Conservation (phyloP, 2,888 invertebrate genomes). For the Scaptodrosophila latifasciaeformis region DNA sequence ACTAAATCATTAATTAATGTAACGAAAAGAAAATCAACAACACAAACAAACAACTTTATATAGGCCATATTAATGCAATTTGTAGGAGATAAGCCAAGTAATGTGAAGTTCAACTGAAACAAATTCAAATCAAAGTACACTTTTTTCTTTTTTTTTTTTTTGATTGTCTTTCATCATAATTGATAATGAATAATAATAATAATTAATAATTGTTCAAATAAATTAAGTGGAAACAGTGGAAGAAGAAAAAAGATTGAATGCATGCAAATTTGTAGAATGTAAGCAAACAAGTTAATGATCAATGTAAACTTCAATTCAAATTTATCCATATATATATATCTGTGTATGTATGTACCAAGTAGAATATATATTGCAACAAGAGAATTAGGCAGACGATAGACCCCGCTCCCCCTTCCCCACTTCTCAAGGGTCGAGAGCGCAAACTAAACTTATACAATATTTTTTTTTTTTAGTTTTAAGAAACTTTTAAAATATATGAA, state of each 20-base stretch:
- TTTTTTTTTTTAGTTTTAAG: too few species aligned
- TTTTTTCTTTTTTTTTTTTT: too few species aligned
- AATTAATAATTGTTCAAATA: neutral
- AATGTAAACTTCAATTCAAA: too few species aligned
- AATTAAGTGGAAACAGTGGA: neutral
- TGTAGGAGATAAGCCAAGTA: conserved; percentile 45
- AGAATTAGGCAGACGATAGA: too few species aligned
- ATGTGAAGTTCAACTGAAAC: conserved; percentile 9
- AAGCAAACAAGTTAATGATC: neutral
- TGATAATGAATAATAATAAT: conserved; percentile 6
- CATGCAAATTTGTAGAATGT: neutral
- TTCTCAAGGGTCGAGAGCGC: too few species aligned
- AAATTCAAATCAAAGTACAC: neutral
- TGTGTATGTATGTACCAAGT: neutral
- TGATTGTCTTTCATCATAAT: conserved; percentile 6
- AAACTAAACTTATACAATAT: conserved; percentile 31
- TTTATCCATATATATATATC: too few species aligned
- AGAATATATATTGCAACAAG: too few species aligned
- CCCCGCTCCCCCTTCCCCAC: too few species aligned
- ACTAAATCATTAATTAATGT: conserved; percentile 30
- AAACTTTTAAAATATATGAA: neutral
- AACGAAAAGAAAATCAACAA: too few species aligned
- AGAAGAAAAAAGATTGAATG: neutral
- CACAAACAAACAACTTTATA: conserved; percentile 24
- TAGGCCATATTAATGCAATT: conserved; percentile 68